Conservation (phyloP, 2,888 invertebrate genomes). For the Patella caerulea region DNA sequence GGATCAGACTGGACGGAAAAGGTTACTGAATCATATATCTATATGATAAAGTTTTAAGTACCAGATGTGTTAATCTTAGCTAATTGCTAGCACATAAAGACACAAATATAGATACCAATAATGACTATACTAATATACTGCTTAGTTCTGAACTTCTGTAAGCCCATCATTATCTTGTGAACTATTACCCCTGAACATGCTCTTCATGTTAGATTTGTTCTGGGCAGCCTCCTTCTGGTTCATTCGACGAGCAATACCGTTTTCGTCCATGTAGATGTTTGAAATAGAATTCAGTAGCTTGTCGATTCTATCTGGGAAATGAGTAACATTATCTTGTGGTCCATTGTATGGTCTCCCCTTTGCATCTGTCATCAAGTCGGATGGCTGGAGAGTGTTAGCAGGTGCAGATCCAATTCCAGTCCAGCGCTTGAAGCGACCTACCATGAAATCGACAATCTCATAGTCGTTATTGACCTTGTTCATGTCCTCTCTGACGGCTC, state of each 20-base stretch:
- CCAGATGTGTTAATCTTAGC: too few species aligned
- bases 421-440: conserved; percentile 58
- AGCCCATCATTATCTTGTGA: not conserved
- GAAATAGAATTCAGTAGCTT: conserved; percentile 67
- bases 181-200: not conserved
- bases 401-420: conserved; percentile 48
- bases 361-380: not conserved
- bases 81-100: too few species aligned
- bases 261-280: conserved; percentile 65
- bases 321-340: conserved; percentile 46
- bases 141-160: not conserved
- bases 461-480: conserved; percentile 68
- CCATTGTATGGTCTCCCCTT: not conserved
- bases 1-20: too few species aligned
- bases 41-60: too few species aligned
- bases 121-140: too few species aligned
- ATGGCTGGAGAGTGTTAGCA: conserved; percentile 32
- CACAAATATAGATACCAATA: too few species aligned
- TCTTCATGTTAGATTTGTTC: not conserved
- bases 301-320: conserved; percentile 69
- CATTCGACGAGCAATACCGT: conserved; percentile 12
- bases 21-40: too few species aligned
- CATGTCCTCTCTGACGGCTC: conserved; percentile 62
- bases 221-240: not conserved
- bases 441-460: conserved; percentile 70